Evolutionary conservation across 1,140 invertebrate species (phyloP), one percentile per base, ranked within the genome.

Genomic region (Teleogryllus occipitalis): DNA sequence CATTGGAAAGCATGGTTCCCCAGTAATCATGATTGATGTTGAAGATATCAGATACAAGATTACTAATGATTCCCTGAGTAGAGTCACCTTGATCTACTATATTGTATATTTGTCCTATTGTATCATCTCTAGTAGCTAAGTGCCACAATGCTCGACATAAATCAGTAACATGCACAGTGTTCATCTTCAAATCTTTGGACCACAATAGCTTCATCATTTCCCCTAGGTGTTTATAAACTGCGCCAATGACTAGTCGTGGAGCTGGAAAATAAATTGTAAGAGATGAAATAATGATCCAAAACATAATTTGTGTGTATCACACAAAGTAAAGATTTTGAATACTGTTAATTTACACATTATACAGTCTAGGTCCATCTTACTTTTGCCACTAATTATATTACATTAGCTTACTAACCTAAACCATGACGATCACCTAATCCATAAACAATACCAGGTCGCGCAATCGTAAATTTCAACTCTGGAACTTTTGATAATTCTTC

Each of bases 161-260:
- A 87, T 98, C 96, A 73, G 87, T 85, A 0, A 96, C 94, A 86
- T 97, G 95, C 65, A 97, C 91, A 0, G 96, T 97, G 85, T 97
- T 95, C 88, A 96, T 92, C 83, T 92, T 91, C 77, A 97, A 87
- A 80, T 95, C 91, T 72, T 92, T 91, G 78, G 93, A 94, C 95
- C 96, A 97, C 47, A 97, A 88, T 74, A 97, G 88, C 85, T 96
- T 96, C 95, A 97, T 96, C 84, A 94, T 95, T 87, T 97, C 94
- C 75, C 91, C 90, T 7, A 96, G 88, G 85, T 96, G 91, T 83
- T 95, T 95, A 85, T 97, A 97, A 81, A 97, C 93, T 75, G 93
- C 93, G 78, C 94, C 95, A 83, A 96, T 92, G 22, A 97, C 90
- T 75, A 97, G 87, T 80, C 95, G 89, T 0, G 95, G 94, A 83